Base-by-base conservation (phyloP, 2,797 vertebrate species). In the Falco novaeseelandiae region DNA sequence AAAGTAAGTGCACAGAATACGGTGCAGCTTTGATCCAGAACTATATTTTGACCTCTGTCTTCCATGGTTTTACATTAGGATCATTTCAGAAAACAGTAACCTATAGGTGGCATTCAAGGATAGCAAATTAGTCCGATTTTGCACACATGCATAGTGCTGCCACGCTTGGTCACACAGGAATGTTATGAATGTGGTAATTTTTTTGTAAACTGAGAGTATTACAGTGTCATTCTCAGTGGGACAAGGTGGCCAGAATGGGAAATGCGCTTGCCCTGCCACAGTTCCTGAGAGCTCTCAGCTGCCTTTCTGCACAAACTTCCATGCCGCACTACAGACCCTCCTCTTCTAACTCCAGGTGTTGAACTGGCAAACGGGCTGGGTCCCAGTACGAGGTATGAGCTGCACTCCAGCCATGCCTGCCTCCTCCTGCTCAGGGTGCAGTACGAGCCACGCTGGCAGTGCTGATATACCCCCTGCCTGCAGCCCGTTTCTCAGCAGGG, bases 41-140 rank as follows among this genome's bases (percentile, higher is more conserved):
- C 25, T 63, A 7, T 14, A 7, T 66, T 80, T 90, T 92, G 73
- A 80, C 61, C 61, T 89, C 52, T 85, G 48, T 38, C 30, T 80
- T 67, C 36, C 27, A 30, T 54, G 30, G 8, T n/a, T 96, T 90
- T 76, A 46, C 52, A 77, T 71, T 27, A 82, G 23, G 30, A 62
- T 80, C 23, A 55, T 79, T 94, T 96, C 36, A 87, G 67, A 63
- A 73, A 94, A 77, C 40, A 76, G 65, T 96, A 93, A 93, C 94
- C 94, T 93, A 96, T 96, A 96, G 96, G 89, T 96, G 94, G 96
- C 96, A 97, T 97, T 95, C 92, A 96, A 97, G 88, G 95, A 95
- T 27, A 97, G 92, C 36, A 83, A 83, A 92, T 97, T 95, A 80
- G 21, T 83, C n/a, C 2, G 3, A 38, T 76, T 87, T 95, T 96